These are phyloP conservation scores for Lasiommata megera DNA, from an alignment of 2,888 invertebrate species.

Conservation along the genomic window DNA sequence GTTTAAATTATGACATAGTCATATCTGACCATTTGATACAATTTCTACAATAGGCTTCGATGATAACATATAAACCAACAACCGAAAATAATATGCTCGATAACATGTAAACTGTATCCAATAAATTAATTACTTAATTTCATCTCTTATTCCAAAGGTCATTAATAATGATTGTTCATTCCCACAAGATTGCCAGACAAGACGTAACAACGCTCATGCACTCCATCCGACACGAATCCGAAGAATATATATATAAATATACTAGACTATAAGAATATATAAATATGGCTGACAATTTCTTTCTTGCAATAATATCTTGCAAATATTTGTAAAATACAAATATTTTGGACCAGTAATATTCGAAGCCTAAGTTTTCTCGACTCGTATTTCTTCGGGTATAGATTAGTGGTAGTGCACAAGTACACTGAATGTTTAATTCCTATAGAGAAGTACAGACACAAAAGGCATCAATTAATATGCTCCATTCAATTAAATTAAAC, in stretches of 20 bases:
- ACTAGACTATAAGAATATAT: too few relatives aligned
- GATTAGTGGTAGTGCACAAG: neutral
- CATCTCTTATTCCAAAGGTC: slow-evolving; percentile 16
- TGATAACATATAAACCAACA: too few relatives aligned
- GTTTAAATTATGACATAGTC: too few relatives aligned
- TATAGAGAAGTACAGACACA: slow-evolving; percentile 14
- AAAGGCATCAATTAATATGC: slow-evolving; percentile 23
- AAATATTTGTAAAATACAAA: too few relatives aligned
- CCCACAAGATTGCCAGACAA: slow-evolving; percentile 9
- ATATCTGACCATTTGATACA: too few relatives aligned
- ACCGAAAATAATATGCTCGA: neutral
- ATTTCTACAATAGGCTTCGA: too few relatives aligned
- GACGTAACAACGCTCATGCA: neutral
- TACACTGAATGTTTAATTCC: slow-evolving; percentile 2
- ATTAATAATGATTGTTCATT: slow-evolving; percentile 24
- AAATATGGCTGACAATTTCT: too few relatives aligned
- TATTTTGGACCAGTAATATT: too few relatives aligned
- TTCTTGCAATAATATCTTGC: too few relatives aligned
- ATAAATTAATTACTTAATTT: slow-evolving; percentile 9
- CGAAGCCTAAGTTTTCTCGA: too few relatives aligned
- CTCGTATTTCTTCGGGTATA: neutral
- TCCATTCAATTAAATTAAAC: slow-evolving; percentile 2
- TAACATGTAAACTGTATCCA: slow-evolving; percentile 13
- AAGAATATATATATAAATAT: neutral
- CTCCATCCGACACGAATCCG: neutral